Percentiles rank a stretch among this genome's conserved stretches.
Conservation (phyloP, 2,797 vertebrate species). For the Petrocephalus schoutedeni region DNA sequence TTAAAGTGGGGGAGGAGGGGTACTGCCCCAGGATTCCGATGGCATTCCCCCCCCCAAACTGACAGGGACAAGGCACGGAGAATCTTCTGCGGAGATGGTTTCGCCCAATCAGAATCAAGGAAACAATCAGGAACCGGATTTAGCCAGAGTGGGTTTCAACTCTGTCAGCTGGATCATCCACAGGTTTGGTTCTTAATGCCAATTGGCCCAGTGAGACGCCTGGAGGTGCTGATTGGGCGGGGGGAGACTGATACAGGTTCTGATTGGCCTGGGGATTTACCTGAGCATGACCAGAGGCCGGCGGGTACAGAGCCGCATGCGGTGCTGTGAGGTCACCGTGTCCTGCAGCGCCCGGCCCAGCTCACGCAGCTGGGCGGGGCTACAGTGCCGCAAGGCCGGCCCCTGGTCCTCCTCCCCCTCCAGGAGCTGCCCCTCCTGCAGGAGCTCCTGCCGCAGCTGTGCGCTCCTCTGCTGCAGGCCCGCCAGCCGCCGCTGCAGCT, state of each 20-base stretch:
- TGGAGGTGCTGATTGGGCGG: not conserved
- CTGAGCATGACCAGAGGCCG: conserved; percentile 64
- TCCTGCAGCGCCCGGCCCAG: conserved; percentile 66
- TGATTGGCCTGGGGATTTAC: conserved; percentile 47
- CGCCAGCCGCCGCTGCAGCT: conserved; percentile 63
- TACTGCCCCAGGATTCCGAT: not conserved
- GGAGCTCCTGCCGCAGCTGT: conserved; percentile 65
- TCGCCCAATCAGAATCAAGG: not conserved
- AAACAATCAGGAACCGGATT: not conserved
- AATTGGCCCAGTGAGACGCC: not conserved
- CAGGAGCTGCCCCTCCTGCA: conserved; percentile 57
- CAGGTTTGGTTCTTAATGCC: not conserved
- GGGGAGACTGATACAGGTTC: not conserved
- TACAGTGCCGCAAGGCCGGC: conserved; percentile 55
- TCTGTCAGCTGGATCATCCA: not conserved
- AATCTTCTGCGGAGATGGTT: not conserved
- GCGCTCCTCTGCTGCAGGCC: conserved; percentile 61
- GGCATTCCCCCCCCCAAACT: not conserved
- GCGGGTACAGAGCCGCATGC: conserved; percentile 53
- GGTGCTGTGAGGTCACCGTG: conserved; percentile 59
- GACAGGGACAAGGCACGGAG: not conserved
- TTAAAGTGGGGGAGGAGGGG: conserved; percentile 26
- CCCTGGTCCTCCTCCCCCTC: conserved; percentile 64
- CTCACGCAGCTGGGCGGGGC: conserved; percentile 62
- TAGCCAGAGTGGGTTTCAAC: not conserved